Conservation (phyloP, 2,797 vertebrate genomes). For the Rhinichthys osculus region DNA sequence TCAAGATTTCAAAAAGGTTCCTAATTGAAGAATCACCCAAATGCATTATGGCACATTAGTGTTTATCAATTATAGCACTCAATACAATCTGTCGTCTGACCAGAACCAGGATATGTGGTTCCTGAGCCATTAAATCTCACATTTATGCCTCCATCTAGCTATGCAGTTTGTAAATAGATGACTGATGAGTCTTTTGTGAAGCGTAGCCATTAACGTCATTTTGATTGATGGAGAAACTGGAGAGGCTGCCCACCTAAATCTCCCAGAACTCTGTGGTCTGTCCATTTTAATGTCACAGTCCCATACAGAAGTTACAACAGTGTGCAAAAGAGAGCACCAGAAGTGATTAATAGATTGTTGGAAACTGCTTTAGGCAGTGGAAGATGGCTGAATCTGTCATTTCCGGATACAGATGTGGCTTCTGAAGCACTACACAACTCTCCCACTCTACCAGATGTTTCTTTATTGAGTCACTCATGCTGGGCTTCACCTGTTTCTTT, state of each 20-base stretch:
- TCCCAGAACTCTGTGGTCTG: conserved; percentile 19
- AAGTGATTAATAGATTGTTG: conserved; percentile 41
- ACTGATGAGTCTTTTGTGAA: conserved; percentile 43
- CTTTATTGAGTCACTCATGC: conserved; percentile 26
- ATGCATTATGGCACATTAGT: conserved; percentile 7
- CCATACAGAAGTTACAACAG: background rate
- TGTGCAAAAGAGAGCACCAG: background rate
- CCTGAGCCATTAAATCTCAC: conserved; percentile 22
- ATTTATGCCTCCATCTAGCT: conserved; percentile 26
- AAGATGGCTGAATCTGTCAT: conserved; percentile 42
- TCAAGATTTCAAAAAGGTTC: background rate
- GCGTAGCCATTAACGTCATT: conserved; percentile 34
- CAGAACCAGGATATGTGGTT: conserved; percentile 20
- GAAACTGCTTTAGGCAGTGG: conserved; percentile 23
- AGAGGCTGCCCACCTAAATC: conserved; percentile 40
- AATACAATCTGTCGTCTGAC: background rate
- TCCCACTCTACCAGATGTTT: conserved; percentile 52
- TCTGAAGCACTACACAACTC: conserved; percentile 26
- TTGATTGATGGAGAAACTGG: conserved; percentile 40
- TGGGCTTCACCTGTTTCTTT: conserved; percentile 34
- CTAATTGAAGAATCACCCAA: conserved; percentile 8
- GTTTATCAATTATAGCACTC: conserved; percentile 2
- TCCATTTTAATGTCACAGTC: conserved; percentile 34
- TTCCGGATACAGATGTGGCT: conserved; percentile 37
- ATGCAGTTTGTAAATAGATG: conserved; percentile 45